These are phyloP conservation scores for Gobio occitaniae DNA, from an alignment of 2,797 vertebrate genomes.

Conservation along the genomic window DNA sequence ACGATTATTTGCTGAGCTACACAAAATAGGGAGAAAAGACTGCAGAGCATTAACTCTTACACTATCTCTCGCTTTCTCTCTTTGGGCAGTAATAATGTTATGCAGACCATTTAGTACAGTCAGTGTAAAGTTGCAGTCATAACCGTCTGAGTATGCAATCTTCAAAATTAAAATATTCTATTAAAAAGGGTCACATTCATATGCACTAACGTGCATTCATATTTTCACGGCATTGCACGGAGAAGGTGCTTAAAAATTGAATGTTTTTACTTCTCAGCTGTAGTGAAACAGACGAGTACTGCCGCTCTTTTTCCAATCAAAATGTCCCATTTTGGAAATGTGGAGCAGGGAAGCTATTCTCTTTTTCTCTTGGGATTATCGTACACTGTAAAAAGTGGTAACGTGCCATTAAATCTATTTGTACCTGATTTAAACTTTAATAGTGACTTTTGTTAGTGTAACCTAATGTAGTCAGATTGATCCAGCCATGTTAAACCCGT, in stretches of 20 bases:
- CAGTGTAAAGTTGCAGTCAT: constrained; percentile 49
- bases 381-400: constrained; percentile 5
- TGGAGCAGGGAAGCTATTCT: constrained; percentile 25
- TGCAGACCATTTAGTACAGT: constrained; percentile 67
- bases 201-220: neutral
- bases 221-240: constrained; percentile 5
- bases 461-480: constrained; percentile 5
- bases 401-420: neutral
- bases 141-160: neutral
- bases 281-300: constrained; percentile 55
- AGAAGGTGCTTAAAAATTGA: constrained; percentile 39
- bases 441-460: neutral
- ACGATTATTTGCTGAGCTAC: constrained; percentile 81
- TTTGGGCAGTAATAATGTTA: constrained; percentile 68
- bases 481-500: neutral
- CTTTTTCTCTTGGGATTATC: constrained; percentile 11
- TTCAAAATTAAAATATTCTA: neutral
- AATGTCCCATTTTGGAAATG: constrained; percentile 7
- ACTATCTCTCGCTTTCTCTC: constrained; percentile 58
- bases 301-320: constrained; percentile 20
- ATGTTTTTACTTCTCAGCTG: constrained; percentile 55
- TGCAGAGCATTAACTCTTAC: constrained; percentile 78
- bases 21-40: constrained; percentile 81
- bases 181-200: neutral
- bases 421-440: constrained; percentile 16